Conservation (phyloP, 2,113 vertebrate species). For the Reinhardtius hippoglossoides region DNA sequence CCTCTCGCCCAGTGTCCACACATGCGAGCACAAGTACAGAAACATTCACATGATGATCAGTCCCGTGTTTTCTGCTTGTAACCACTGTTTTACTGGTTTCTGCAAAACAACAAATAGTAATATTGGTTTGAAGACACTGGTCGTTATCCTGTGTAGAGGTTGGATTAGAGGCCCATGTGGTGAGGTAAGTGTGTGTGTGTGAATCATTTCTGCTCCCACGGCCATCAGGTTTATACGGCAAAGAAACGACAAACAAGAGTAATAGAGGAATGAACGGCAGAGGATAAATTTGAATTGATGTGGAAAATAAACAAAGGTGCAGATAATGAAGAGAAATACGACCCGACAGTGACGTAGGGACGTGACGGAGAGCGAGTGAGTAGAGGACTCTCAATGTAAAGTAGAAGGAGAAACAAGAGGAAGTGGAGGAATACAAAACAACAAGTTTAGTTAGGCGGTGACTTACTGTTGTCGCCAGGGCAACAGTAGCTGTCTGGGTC, state of each 20-base stretch:
- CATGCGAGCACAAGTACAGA: not conserved
- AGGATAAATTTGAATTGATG: slow-evolving; percentile 11
- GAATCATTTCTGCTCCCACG: slow-evolving; percentile 18
- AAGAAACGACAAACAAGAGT: slow-evolving; percentile 11
- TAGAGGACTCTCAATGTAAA: not conserved
- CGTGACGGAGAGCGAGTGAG: slow-evolving; percentile 3
- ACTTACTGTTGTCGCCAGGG: slow-evolving; percentile 81
- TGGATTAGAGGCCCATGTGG: slow-evolving; percentile 33
- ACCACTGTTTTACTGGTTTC: slow-evolving; percentile 54
- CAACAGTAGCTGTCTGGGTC: slow-evolving; percentile 82
- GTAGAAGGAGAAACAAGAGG: slow-evolving; percentile 9
- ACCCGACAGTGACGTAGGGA: not conserved
- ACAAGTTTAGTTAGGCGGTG: slow-evolving; percentile 33
- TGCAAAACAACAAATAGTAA: slow-evolving; percentile 52
- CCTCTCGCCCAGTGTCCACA: slow-evolving; percentile 34
- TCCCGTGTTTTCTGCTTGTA: slow-evolving; percentile 25
- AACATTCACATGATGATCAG: slow-evolving; percentile 23
- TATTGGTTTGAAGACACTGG: slow-evolving; percentile 60
- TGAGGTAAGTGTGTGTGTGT: slow-evolving; percentile 15
- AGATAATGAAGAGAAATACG: slow-evolving; percentile 20
- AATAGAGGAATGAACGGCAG: slow-evolving; percentile 10
- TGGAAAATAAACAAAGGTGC: not conserved
- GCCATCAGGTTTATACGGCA: not conserved
- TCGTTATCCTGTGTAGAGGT: slow-evolving; percentile 59
- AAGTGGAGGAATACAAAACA: slow-evolving; percentile 45